Conservation (phyloP, 2,888 invertebrate genomes). For the Nineta flava region DNA sequence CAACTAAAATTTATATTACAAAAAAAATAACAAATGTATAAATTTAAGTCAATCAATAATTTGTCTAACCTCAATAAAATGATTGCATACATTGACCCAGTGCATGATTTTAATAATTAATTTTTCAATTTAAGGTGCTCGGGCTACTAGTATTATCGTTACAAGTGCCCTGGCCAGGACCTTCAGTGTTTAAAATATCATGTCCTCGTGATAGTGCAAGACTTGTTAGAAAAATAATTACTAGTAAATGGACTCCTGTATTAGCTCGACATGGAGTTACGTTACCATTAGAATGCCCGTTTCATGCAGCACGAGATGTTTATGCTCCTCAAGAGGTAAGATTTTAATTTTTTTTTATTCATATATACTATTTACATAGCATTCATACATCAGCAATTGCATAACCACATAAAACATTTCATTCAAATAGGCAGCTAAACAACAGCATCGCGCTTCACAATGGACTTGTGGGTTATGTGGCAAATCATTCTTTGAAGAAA, state of each 20-base stretch:
- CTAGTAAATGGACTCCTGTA: slow-evolving; percentile 83
- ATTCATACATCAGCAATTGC: background rate
- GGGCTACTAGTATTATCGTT: slow-evolving; percentile 64
- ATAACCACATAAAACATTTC: background rate
- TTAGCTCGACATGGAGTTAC: slow-evolving; percentile 77
- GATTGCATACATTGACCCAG: no score
- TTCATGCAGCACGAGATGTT: slow-evolving; percentile 75
- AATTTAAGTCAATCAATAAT: no score
- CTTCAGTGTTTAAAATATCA: slow-evolving; percentile 71
- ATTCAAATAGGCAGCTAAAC: slow-evolving; percentile 42
- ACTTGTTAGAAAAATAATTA: slow-evolving; percentile 71
- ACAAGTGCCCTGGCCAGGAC: slow-evolving; percentile 72
- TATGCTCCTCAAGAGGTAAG: slow-evolving; percentile 62
- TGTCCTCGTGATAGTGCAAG: slow-evolving; percentile 80
- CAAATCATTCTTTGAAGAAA: slow-evolving; percentile 80
- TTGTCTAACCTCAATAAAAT: no score
- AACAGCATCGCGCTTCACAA: slow-evolving; percentile 70
- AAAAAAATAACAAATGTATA: background rate
- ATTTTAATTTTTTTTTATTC: background rate
- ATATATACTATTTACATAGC: background rate
- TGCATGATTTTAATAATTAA: background rate
- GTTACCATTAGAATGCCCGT: slow-evolving; percentile 76
- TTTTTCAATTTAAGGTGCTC: slow-evolving; percentile 43
- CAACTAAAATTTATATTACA: background rate
- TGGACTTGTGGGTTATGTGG: slow-evolving; percentile 87